Percentiles rank a stretch among this genome's conserved stretches.
These are phyloP conservation scores for Arion vulgaris DNA, from an alignment of 1,140 invertebrate species.

Conservation along the genomic window DNA sequence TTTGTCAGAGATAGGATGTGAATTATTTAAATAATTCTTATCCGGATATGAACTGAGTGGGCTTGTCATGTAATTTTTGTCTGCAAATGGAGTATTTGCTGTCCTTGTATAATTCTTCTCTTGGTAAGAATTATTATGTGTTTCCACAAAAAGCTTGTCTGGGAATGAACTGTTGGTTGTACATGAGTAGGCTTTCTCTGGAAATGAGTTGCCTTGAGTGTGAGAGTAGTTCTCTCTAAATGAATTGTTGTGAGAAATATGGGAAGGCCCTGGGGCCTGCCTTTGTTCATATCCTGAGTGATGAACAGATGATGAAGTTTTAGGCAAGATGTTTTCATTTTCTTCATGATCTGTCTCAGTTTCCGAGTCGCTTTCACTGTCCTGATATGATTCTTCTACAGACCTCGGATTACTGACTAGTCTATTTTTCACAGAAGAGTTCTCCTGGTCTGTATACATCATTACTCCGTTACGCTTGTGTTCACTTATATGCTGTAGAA, in stretches of 20 bases:
- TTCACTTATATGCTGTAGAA: slow-evolving; percentile 23
- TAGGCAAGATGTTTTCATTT: neutral
- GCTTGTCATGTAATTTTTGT: slow-evolving; percentile 18
- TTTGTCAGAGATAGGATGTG: neutral
- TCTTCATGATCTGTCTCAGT: slow-evolving; percentile 34
- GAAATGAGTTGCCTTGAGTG: neutral
- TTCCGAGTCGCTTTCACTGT: slow-evolving; percentile 30
- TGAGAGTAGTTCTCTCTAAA: neutral
- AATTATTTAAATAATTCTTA: slow-evolving; percentile 21
- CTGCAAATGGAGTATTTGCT: neutral
- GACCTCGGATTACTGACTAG: neutral
- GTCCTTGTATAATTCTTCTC: slow-evolving; percentile 19
- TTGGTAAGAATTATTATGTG: neutral
- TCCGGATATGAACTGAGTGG: slow-evolving; percentile 15
- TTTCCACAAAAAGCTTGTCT: slow-evolving; percentile 19
- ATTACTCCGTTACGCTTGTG: slow-evolving; percentile 29
- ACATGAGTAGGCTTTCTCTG: slow-evolving; percentile 1
- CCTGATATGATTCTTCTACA: neutral
- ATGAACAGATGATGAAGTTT: neutral
- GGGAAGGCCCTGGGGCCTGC: neutral
- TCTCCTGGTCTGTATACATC: slow-evolving; percentile 21
- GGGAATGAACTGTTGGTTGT: neutral
- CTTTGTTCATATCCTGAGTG: slow-evolving; percentile 1
- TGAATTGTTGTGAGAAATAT: neutral
- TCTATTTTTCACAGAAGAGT: neutral